Base-by-base conservation (phyloP, 2,797 vertebrate genomes). In the Sebastes miniatus region DNA sequence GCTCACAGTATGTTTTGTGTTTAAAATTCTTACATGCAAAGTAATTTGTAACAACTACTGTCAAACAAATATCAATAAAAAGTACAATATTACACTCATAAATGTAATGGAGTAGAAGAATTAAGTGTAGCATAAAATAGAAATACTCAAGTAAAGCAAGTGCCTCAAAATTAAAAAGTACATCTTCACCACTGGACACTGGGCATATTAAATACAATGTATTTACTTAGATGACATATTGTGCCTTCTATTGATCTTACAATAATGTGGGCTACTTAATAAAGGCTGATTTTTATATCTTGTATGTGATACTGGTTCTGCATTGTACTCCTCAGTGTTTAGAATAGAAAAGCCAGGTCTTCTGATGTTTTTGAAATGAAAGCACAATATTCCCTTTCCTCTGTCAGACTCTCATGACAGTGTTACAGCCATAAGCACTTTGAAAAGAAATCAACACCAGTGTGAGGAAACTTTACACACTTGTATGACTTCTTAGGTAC, bases 381-480 rank as follows among this genome's bases (percentile, higher is more conserved):
- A 86, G 83, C 62, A 70, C 77, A 69, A 56, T 87, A 80, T 89
- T 89, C 83, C 36, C 74, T 87, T 91, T 82, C 80, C 84, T 93
- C 84, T 92, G 91, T 91, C 92, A 93, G 86, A 86, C 79, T 87
- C 83, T 86, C 69, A 36, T 89, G 89, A 84, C 83, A 75, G 72
- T 73, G 25, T 83, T 54, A 52, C 73, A 43, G 62, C 83, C 84
- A 76, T 70, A 90, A 90, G 80, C 87, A 87, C 85, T 90, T 92
- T 92, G 80, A 93, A 91, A 91, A 89, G 83, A 82, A 89, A 88
- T 80, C 88, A 92, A 86, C 90, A 84, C 63, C 81, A 79, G 71
- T 68, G 72, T 77, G 83, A 83, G 81, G 86, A 93, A 94, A 93
- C 86, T 91, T 92, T 88, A 85, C 79, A 88, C 82, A 85, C 76